A percentile compares a stretch with the other conserved stretches of the same genome.
phyloP scores from a whole-genome alignment of 2,113 vertebrate species.

The Talpa occidentalis region DNA sequence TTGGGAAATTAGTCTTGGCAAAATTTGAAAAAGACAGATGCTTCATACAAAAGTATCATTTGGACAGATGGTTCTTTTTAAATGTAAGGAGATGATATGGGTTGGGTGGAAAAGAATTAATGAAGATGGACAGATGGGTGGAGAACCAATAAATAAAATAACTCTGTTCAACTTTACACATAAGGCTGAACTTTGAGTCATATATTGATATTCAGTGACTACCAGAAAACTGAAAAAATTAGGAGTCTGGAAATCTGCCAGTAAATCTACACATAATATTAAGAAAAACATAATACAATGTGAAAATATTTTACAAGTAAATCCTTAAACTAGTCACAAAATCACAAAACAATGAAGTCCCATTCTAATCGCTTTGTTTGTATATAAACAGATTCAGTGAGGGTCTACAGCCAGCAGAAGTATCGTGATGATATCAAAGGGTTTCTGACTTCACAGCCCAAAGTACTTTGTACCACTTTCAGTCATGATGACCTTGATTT shows the following conservation, averaged over 20 bases:
- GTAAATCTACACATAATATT: neutral
- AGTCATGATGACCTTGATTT: neutral
- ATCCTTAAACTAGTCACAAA: constrained; percentile 53
- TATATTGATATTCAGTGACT: constrained; percentile 37
- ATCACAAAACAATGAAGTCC: constrained; percentile 49
- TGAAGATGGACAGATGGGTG: constrained; percentile 63
- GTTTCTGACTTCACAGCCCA: constrained; percentile 21
- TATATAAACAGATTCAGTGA: constrained; percentile 40
- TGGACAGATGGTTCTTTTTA: constrained; percentile 69
- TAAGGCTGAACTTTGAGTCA: constrained; percentile 56
- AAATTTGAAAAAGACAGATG: constrained; percentile 71
- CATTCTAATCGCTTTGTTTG: constrained; percentile 19
- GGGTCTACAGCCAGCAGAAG: neutral
- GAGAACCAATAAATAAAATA: constrained; percentile 69
- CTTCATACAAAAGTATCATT: constrained; percentile 55
- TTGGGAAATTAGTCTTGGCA: constrained; percentile 65
- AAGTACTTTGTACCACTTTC: neutral
- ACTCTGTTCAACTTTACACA: constrained; percentile 23
- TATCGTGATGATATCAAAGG: neutral
- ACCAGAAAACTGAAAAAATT: constrained; percentile 39
- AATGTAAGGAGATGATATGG: constrained; percentile 56
- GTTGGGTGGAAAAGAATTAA: constrained; percentile 59
- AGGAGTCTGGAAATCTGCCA: constrained; percentile 10
- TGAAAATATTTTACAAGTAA: constrained; percentile 59
- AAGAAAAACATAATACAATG: constrained; percentile 49